These are phyloP conservation scores for Pituophis catenifer DNA, from an alignment of 2,113 vertebrate species.

Conservation along the genomic window DNA sequence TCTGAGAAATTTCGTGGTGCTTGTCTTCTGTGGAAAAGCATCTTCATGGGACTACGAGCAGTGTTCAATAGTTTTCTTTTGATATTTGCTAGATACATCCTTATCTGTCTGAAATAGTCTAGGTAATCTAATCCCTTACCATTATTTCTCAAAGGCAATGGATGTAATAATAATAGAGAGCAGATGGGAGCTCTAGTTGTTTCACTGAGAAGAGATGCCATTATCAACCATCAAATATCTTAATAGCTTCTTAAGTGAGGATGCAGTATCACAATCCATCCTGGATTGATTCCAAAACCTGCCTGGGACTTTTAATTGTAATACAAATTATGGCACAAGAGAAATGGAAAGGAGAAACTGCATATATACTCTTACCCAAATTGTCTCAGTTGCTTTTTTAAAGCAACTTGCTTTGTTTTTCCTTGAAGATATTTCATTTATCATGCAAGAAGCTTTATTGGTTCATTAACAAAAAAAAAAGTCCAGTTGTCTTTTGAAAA, in stretches of 20 bases:
- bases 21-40: constrained; percentile 7
- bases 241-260: constrained; percentile 25
- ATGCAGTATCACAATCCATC: not conserved
- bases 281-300: constrained; percentile 26
- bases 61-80: constrained; percentile 16
- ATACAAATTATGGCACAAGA: not conserved
- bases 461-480: too few relatives aligned
- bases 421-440: not conserved
- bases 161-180: not conserved
- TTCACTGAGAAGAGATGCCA: constrained; percentile 4
- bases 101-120: not conserved
- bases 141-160: constrained; percentile 22
- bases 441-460: not conserved
- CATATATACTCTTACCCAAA: not conserved
- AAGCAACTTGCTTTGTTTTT: not conserved
- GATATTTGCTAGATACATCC: not conserved
- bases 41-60: constrained; percentile 32
- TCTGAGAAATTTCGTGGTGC: constrained; percentile 8
- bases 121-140: constrained; percentile 14
- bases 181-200: constrained; percentile 6
- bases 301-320: constrained; percentile 26
- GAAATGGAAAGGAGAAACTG: not conserved
- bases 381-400: not conserved
- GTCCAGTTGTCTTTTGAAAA: too few relatives aligned
- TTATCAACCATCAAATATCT: constrained; percentile 26